phyloP scores from a whole-genome alignment of 2,888 invertebrate species.

The Crossocerus cetratus region DNA sequence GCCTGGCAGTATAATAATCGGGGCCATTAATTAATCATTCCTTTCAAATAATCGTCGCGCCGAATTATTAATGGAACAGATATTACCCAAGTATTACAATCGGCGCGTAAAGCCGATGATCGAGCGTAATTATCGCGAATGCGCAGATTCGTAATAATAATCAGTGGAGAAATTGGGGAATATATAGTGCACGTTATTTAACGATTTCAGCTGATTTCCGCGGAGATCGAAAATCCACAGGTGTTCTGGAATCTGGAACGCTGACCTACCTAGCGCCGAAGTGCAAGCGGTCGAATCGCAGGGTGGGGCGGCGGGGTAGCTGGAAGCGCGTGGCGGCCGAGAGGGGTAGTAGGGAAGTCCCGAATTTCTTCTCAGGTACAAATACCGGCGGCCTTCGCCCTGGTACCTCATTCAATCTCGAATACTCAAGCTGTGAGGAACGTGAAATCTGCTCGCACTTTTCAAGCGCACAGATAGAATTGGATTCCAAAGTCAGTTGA shows the following conservation, averaged over 20 bases:
- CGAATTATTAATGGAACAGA: too few species aligned
- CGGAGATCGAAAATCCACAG: neutral
- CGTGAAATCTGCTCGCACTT: neutral
- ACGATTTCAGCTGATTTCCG: too few species aligned
- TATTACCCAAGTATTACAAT: too few species aligned
- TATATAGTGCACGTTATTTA: too few species aligned
- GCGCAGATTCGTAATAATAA: too few species aligned
- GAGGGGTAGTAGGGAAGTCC: neutral
- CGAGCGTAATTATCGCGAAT: too few species aligned
- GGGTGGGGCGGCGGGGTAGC: neutral
- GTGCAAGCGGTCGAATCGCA: neutral
- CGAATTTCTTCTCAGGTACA: slow-evolving; percentile 14
- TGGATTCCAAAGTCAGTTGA: neutral
- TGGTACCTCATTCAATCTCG: neutral
- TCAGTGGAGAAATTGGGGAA: too few species aligned
- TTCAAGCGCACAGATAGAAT: neutral
- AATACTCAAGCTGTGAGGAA: neutral
- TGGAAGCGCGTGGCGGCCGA: neutral
- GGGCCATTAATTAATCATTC: too few species aligned
- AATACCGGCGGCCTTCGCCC: neutral
- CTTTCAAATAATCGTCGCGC: too few species aligned
- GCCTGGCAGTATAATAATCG: too few species aligned
- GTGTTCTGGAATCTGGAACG: neutral
- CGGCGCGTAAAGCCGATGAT: too few species aligned
- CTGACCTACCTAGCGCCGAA: neutral